Evolutionary conservation across 2,113 vertebrate genomes (phyloP), one percentile per base, ranked within the genome.

Genomic region (Rana temporaria): DNA sequence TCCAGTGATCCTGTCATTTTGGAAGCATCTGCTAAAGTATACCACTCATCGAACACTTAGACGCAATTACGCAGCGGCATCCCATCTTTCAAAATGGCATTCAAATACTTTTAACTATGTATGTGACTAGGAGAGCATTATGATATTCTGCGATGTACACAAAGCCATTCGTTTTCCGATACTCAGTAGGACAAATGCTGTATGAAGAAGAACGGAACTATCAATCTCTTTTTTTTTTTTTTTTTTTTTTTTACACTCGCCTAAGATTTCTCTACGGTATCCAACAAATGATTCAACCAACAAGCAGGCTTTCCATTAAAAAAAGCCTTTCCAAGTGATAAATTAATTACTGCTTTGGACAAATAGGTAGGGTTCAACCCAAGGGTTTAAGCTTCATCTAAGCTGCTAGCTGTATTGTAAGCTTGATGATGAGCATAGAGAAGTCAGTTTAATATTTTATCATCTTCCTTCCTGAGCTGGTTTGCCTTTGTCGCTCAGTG

Each of bases 231-330:
- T 60, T n/a, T n/a, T n/a, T n/a, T n/a, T n/a, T n/a, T n/a, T n/a
- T n/a, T n/a, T n/a, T 30, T 64, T 26, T 32, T n/a, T 30, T 64
- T 26, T 32, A 69, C 52, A 67, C 76, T 56, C 26, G 68, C 62
- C 69, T 18, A 6, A 74, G 83, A 80, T 80, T 84, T 84, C 83
- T 84, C 83, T 55, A 74, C 60, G 83, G 83, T 52, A 34, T 70
- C 76, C 60, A 59, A 72, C n/a, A 80, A 74, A 79, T 75, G 68
- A 67, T 65, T 72, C 48, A 72, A 73, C 79, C 67, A 79, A 38
- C 60, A 57, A 73, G 75, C 59, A 63, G 75, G n/a, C 60, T 71
- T 81, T 79, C 62, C 53, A 79, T 73, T 66, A 59, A 38, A 74
- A 56, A 48, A 67, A 7, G 32, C 20, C 62, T 74, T 80, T 66